A percentile compares a stretch with the other conserved stretches of the same genome.
These are phyloP conservation scores for Arctocebus calabarensis DNA, from an alignment of 2,797 vertebrate genomes.

Conservation along the genomic window DNA sequence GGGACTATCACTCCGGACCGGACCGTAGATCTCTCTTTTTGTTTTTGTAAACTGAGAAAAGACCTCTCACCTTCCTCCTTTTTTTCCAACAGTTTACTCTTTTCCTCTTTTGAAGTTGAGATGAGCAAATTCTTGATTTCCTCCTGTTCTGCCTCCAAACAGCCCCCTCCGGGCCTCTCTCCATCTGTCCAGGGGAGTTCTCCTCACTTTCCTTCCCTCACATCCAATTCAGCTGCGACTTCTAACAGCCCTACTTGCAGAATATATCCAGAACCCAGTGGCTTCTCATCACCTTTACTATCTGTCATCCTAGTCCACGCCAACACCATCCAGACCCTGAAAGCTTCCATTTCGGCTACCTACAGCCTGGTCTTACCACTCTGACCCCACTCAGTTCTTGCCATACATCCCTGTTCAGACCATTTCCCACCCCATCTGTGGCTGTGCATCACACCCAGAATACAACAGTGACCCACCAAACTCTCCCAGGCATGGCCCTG, in stretches of 20 bases:
- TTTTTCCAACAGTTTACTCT: background rate
- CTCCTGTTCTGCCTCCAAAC: background rate
- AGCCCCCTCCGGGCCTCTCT: background rate
- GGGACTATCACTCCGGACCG: background rate
- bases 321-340: background rate
- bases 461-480: background rate
- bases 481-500: background rate
- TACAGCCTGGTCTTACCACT: background rate
- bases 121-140: background rate
- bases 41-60: slow-evolving; percentile 6
- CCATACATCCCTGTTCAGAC: background rate
- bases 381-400: background rate
- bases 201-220: background rate
- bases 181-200: background rate
- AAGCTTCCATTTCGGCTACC: background rate
- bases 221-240: background rate
- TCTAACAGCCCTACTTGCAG: background rate
- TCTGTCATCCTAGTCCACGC: background rate
- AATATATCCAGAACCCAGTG: background rate
- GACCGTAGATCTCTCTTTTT: background rate
- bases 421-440: background rate
- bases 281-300: background rate
- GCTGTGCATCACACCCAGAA: background rate
- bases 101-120: slow-evolving; percentile 27
- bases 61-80: background rate